Evolutionary conservation across 2,113 vertebrate species (phyloP).

Genomic region (Electrona antarctica): DNA sequence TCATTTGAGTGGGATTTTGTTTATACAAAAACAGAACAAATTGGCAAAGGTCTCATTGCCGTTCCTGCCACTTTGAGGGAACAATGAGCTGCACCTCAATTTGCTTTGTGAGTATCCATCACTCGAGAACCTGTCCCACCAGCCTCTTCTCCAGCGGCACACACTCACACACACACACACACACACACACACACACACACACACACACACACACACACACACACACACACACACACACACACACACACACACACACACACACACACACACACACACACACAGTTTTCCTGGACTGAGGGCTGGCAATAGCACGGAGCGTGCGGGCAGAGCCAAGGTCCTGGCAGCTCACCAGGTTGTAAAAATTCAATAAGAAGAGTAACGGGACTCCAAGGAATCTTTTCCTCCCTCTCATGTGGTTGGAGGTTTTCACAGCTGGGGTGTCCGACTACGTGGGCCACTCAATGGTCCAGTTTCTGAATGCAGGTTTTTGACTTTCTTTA

Average conservation of each 20-base stretch:
- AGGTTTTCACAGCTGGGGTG: slow-evolving; percentile 63
- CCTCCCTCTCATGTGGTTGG: slow-evolving; percentile 59
- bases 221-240: not conserved
- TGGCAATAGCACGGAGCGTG: slow-evolving; percentile 44
- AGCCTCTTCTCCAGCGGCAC: not conserved
- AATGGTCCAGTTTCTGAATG: slow-evolving; percentile 8
- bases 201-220: not conserved
- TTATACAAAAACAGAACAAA: too few species aligned
- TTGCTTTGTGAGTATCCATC: slow-evolving; percentile 23
- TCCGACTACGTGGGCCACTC: slow-evolving; percentile 21
- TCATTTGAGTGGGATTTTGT: too few species aligned
- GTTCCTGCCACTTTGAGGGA: slow-evolving; percentile 7
- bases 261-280: not conserved
- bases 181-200: slow-evolving; percentile 2
- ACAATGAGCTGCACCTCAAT: slow-evolving; percentile 47
- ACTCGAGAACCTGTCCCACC: not conserved
- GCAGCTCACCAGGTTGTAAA: slow-evolving; percentile 63
- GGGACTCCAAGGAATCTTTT: slow-evolving; percentile 60
- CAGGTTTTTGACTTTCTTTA: not conserved
- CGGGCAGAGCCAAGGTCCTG: slow-evolving; percentile 51
- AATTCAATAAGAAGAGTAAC: slow-evolving; percentile 66
- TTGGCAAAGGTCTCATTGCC: not conserved
- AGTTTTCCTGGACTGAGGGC: slow-evolving; percentile 51
- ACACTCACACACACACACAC: not conserved
- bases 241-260: not conserved